Percentiles rank a stretch among this genome's conserved stretches.
Evolutionary conservation across 1,140 invertebrate genomes (phyloP).

Genomic region (Drosophila novamexicana): DNA sequence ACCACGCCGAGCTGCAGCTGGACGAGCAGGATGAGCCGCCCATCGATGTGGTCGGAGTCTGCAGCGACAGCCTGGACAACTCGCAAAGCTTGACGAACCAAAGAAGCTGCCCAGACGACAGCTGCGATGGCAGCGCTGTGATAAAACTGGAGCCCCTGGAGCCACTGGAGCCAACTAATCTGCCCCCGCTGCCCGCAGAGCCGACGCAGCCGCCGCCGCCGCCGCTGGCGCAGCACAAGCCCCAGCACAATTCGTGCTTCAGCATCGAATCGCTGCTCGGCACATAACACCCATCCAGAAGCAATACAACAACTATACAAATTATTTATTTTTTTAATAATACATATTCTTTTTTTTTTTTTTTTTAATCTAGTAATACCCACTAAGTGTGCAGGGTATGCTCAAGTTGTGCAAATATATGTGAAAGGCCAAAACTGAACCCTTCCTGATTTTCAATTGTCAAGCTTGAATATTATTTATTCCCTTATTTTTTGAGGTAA

Average conservation of each 20-base stretch:
- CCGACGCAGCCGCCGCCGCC: background rate
- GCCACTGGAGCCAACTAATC: background rate
- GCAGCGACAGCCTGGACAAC: conserved; percentile 87
- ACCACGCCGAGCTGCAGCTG: conserved; percentile 87
- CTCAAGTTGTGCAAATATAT: conserved; percentile 20
- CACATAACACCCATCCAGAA: conserved; percentile 46
- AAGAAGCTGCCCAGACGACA: conserved; percentile 66
- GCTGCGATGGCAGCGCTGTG: conserved; percentile 82
- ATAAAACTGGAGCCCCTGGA: conserved; percentile 36
- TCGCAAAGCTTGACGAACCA: conserved; percentile 83
- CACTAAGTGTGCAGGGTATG: conserved; percentile 18
- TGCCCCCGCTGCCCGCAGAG: conserved; percentile 1
- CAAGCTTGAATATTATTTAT: background rate
- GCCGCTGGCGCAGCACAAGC: conserved; percentile 16
- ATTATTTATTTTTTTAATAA: conserved; percentile 18
- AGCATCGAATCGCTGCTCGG: conserved; percentile 92
- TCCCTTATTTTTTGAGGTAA: no score
- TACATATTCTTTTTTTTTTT: conserved; percentile 6
- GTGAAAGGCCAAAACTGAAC: conserved; percentile 1
- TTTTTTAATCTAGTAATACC: conserved; percentile 22
- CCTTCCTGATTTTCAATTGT: background rate
- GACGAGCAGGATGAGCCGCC: conserved; percentile 85
- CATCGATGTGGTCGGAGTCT: conserved; percentile 86
- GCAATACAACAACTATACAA: background rate
- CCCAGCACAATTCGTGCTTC: conserved; percentile 86